A percentile compares a stretch with the other conserved stretches of the same genome.
Conservation (phyloP, 2,888 invertebrate genomes). For the Ametastegia equiseti region DNA sequence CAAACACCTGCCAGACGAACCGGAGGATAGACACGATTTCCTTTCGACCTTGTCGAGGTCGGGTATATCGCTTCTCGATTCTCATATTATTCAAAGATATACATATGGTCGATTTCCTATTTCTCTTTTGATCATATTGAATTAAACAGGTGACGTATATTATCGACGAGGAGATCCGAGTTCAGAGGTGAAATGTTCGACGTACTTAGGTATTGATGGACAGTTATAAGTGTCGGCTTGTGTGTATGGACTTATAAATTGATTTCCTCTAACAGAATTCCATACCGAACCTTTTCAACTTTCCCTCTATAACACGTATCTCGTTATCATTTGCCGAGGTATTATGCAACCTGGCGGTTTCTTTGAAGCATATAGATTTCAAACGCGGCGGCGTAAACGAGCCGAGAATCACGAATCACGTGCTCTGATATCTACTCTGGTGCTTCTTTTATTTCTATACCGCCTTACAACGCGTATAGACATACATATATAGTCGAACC, state of each 20-base stretch:
- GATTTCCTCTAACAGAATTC: slow-evolving; percentile 12
- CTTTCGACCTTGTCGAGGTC: slow-evolving; percentile 40
- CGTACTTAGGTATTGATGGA: neutral
- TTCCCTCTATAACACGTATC: slow-evolving; percentile 51
- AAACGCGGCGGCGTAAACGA: slow-evolving; percentile 61
- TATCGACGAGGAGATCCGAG: neutral
- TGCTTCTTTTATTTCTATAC: slow-evolving; percentile 6
- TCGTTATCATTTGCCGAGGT: slow-evolving; percentile 67
- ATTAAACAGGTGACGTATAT: neutral
- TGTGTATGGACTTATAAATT: neutral
- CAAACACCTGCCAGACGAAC: slow-evolving; percentile 42
- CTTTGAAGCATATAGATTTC: slow-evolving; percentile 63
- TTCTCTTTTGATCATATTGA: slow-evolving; percentile 15
- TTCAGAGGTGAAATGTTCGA: neutral
- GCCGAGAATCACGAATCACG: slow-evolving; percentile 63
- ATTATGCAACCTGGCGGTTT: slow-evolving; percentile 63
- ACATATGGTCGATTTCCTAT: slow-evolving; percentile 3
- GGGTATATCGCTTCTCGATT: neutral
- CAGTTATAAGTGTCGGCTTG: too few species aligned
- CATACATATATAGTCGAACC: slow-evolving; percentile 42
- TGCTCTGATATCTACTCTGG: slow-evolving; percentile 45
- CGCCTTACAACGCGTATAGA: slow-evolving; percentile 35
- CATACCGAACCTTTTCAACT: neutral
- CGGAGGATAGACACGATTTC: slow-evolving; percentile 28
- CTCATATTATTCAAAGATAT: too few species aligned